Evolutionary conservation across 2,113 vertebrate genomes (phyloP).

Genomic region (Sinocyclocheilus rhinocerous): DNA sequence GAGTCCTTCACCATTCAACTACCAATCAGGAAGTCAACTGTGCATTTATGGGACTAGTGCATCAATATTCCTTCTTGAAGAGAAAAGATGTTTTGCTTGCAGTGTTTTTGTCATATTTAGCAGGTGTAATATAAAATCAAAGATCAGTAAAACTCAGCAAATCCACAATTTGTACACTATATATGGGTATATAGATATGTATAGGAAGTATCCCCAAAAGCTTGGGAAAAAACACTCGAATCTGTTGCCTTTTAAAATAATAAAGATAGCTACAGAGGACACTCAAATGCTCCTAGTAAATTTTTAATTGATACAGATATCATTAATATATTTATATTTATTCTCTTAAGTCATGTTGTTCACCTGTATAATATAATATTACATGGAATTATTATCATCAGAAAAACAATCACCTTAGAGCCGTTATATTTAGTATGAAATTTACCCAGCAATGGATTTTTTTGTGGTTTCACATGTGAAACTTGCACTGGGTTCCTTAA

Average conservation of each 20-base stretch:
- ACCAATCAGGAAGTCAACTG: not conserved
- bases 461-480: not conserved
- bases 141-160: not conserved
- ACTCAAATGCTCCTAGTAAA: constrained; percentile 11
- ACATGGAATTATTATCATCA: not conserved
- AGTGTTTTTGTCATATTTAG: constrained; percentile 2
- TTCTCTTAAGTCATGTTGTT: constrained; percentile 12
- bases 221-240: not conserved
- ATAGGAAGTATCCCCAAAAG: not conserved
- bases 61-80: constrained; percentile 16
- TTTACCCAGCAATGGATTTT: not conserved
- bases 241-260: constrained; percentile 29
- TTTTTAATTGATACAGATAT: not conserved
- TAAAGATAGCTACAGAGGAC: constrained; percentile 26
- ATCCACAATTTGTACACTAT: constrained; percentile 6
- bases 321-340: constrained; percentile 35
- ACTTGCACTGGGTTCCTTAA: constrained; percentile 7
- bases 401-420: not conserved
- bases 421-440: not conserved
- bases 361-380: not conserved
- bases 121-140: constrained; percentile 6
- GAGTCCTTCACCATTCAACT: constrained; percentile 25
- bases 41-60: not conserved
- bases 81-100: constrained; percentile 53
- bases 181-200: not conserved